phyloP scores from a whole-genome alignment of 2,113 vertebrate species.

The Nothoprocta pentlandii region DNA sequence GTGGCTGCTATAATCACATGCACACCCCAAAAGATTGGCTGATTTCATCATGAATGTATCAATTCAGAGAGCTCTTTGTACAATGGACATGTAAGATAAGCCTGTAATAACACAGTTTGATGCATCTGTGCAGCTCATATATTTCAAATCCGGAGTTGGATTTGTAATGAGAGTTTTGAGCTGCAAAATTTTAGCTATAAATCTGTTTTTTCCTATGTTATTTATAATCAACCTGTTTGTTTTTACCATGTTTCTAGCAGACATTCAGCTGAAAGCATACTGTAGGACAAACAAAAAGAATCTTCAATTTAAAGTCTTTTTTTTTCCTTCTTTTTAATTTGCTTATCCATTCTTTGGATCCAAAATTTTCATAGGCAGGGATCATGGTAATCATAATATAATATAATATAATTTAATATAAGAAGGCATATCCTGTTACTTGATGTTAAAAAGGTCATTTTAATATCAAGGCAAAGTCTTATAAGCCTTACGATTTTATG shows the following conservation, averaged over 20 bases:
- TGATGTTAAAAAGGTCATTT: slow-evolving; percentile 20
- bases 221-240: background rate
- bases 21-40: background rate
- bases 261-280: background rate
- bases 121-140: background rate
- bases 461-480: slow-evolving; percentile 28
- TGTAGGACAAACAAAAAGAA: background rate
- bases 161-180: background rate
- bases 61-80: background rate
- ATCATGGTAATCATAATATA: background rate
- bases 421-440: background rate
- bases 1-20: background rate
- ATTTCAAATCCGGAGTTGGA: background rate
- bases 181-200: background rate
- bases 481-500: background rate
- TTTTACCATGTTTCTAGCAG: background rate
- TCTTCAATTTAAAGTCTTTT: background rate
- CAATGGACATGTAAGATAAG: background rate
- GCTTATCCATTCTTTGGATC: background rate
- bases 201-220: background rate
- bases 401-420: background rate
- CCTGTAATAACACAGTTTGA: background rate
- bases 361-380: background rate
- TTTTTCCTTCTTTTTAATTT: background rate
- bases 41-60: background rate